These are phyloP conservation scores for Parthenolecanium corni DNA, from an alignment of 2,888 invertebrate species.

Conservation along the genomic window DNA sequence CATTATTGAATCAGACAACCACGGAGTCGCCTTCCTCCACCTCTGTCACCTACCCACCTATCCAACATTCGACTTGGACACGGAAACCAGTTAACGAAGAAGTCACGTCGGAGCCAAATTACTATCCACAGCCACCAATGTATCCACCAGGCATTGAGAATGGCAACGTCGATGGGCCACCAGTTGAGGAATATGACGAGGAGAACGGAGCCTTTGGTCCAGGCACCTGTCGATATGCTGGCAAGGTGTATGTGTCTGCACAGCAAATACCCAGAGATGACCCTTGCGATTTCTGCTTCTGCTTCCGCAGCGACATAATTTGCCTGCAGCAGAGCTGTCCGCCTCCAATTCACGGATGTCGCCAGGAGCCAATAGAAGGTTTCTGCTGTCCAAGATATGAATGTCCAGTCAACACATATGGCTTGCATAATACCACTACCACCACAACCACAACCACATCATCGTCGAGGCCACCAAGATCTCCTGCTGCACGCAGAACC, in stretches of 20 bases:
- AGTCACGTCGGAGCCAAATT: slow-evolving; percentile 30
- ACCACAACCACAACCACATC: slow-evolving; percentile 45
- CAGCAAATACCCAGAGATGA: slow-evolving; percentile 90
- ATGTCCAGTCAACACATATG: slow-evolving; percentile 57
- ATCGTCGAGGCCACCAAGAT: slow-evolving; percentile 66
- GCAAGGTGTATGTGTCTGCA: slow-evolving; percentile 84
- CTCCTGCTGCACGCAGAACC: slow-evolving; percentile 57
- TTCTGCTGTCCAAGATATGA: slow-evolving; percentile 92
- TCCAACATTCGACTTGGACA: slow-evolving; percentile 31
- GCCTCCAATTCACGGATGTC: slow-evolving; percentile 81
- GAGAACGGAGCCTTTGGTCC: slow-evolving; percentile 72
- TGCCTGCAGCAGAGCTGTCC: slow-evolving; percentile 91
- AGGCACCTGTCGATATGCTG: slow-evolving; percentile 82
- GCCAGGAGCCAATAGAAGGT: slow-evolving; percentile 82
- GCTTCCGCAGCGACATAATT: slow-evolving; percentile 90
- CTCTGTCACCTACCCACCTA: slow-evolving; percentile 27
- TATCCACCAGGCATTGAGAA: slow-evolving; percentile 8
- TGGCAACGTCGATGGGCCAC: background rate
- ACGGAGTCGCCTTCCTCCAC: too few species aligned
- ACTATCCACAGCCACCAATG: slow-evolving; percentile 4
- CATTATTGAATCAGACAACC: too few species aligned
- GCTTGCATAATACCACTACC: slow-evolving; percentile 66
- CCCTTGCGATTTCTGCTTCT: slow-evolving; percentile 94
- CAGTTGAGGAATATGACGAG: slow-evolving; percentile 46
- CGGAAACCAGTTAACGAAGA: slow-evolving; percentile 33